Evolutionary conservation across 2,797 vertebrate genomes (phyloP), one percentile per base, ranked within the genome.

Genomic region (Hemibagrus guttatus): DNA sequence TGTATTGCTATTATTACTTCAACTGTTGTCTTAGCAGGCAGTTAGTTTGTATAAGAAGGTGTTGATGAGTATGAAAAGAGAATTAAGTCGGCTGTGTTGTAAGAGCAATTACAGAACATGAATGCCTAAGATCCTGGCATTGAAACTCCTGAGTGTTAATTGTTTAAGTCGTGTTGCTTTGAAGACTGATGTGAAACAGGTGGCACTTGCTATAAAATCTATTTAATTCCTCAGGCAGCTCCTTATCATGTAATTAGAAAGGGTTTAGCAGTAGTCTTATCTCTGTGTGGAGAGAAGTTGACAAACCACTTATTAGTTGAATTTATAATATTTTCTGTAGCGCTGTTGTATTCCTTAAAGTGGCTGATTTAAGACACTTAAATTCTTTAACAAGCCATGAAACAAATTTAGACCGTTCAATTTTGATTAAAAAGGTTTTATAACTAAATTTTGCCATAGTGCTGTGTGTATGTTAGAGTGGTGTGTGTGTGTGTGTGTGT

Each of bases 121-220:
- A 79, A 21, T 74, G 16, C 1, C 8, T 54, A 39, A 64, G 39
- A 8, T 23, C 46, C 13, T 4, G 19, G 52, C 11, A 11, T 42
- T 54, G 80, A 86, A 63, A 75, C 46, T 61, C 64, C 39, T 8
- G 63, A 74, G 49, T 68, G 81, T 39, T 82, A 76, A 86, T 61
- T 21, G 23, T 71, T 17, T 58, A 58, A 84, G 75, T 85, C 21
- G 61, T 83, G 69, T 28, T 72, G 7, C 59, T 79, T 79, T 23
- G 19, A 23, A 39, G 46, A 8, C 72, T 16, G 12, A 72, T 46
- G 39, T 2, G 35, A 11, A 75, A 75, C 26, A 75, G 26, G 72
- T 28, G 26, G 46, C 4, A 7, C 46, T 52, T 28, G 23, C 49
- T 75, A 16, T 49, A 75, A 28, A 16, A n/a, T n/a, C 14, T 14